Evolutionary conservation across 2,888 invertebrate genomes (phyloP).

Genomic region (Sussaba pulchella): DNA sequence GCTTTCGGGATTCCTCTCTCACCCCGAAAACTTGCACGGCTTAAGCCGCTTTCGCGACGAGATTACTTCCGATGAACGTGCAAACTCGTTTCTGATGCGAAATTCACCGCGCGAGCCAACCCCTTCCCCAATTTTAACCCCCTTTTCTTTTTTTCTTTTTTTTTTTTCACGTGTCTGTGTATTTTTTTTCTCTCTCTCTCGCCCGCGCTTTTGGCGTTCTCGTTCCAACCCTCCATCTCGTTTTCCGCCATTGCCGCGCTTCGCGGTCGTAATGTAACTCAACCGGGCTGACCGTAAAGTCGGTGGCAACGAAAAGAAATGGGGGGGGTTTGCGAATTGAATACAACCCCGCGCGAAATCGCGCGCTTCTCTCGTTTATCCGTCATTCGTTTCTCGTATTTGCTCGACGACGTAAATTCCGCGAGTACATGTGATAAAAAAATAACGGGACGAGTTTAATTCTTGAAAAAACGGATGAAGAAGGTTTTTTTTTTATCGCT

Average conservation of each 20-base stretch:
- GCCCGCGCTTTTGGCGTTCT: too few relatives aligned
- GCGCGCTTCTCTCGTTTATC: neutral
- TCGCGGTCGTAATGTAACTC: conserved; percentile 25
- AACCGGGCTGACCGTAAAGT: conserved; percentile 25
- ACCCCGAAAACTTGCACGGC: conserved; percentile 37
- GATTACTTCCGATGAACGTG: conserved; percentile 61
- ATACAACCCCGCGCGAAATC: neutral
- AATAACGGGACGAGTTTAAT: too few relatives aligned
- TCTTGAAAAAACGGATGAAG: too few relatives aligned
- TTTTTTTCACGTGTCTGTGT: too few relatives aligned
- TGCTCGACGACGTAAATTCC: conserved; percentile 19
- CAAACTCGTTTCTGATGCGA: conserved; percentile 46
- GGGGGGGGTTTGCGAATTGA: conserved; percentile 7
- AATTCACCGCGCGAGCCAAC: neutral
- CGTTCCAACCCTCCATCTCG: too few relatives aligned
- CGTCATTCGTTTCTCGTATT: neutral
- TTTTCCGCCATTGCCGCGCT: neutral
- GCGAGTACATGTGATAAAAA: neutral
- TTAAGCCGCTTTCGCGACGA: conserved; percentile 64
- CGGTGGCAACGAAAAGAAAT: conserved; percentile 17
- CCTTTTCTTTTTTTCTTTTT: neutral
- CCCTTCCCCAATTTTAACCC: neutral
- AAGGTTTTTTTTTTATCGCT: too few relatives aligned
- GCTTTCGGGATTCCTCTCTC: conserved; percentile 19
- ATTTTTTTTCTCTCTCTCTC: too few relatives aligned